Conservation (phyloP, 2,888 invertebrate species). For the Plagodis dolabraria region DNA sequence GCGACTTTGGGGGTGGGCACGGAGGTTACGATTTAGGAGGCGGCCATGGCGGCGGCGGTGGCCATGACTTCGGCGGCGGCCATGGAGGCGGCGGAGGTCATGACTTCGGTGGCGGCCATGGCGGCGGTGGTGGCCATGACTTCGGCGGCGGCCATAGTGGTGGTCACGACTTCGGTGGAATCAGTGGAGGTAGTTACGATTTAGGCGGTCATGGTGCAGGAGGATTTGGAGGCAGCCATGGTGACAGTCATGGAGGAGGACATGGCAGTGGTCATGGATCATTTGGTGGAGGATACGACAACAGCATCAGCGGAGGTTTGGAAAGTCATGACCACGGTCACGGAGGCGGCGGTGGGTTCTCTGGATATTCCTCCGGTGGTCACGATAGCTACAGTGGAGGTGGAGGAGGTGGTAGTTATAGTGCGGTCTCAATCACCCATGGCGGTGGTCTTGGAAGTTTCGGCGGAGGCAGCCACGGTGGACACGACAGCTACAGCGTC, state of each 20-base stretch:
- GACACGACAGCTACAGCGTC: conserved; percentile 36
- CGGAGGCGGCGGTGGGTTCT: conserved; percentile 38
- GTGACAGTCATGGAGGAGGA: conserved; percentile 45
- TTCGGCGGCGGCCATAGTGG: conserved; percentile 46
- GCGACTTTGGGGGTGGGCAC: conserved; percentile 54
- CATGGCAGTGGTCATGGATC: conserved; percentile 71
- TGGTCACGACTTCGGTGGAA: conserved; percentile 53
- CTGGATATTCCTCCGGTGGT: conserved; percentile 32
- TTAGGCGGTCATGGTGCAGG: conserved; percentile 53
- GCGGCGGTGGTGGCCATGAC: conserved; percentile 39
- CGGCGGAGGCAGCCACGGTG: conserved; percentile 33
- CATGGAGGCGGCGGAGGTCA: conserved; percentile 45
- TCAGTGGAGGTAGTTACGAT: conserved; percentile 38
- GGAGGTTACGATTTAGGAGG: conserved; percentile 45
- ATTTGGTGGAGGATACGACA: conserved; percentile 39
- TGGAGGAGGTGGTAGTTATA: conserved; percentile 15
- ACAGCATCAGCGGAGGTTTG: conserved; percentile 42
- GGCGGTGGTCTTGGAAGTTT: conserved; percentile 11
- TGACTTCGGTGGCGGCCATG: conserved; percentile 48
- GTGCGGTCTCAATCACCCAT: conserved; percentile 2
- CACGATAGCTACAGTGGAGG: conserved; percentile 45
- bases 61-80: conserved; percentile 51
- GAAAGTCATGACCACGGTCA: conserved; percentile 47
- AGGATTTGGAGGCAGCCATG: conserved; percentile 38
- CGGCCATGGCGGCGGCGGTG: conserved; percentile 50